A percentile compares a stretch with the other conserved stretches of the same genome.
Conservation (phyloP, 2,888 invertebrate genomes). For the Pseudococcus viburni region DNA sequence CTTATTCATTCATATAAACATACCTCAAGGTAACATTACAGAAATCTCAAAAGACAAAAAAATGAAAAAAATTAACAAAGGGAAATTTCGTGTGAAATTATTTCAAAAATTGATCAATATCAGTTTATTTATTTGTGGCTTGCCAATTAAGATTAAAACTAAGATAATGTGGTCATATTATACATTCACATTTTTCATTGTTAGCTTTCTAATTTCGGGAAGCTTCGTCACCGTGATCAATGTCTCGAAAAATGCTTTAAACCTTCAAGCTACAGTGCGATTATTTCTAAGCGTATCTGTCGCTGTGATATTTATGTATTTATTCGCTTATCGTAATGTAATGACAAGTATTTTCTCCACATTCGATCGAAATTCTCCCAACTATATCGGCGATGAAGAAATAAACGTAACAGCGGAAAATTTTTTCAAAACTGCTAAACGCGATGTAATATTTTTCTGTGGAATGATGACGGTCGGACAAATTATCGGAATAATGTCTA, state of each 20-base stretch:
- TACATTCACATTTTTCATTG: not conserved
- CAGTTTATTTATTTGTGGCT: no score
- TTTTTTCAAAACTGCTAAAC: not conserved
- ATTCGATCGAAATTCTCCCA: not conserved
- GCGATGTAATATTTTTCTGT: not conserved
- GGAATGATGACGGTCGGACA: not conserved
- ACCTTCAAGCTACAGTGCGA: not conserved
- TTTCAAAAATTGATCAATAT: no score
- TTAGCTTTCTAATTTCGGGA: not conserved
- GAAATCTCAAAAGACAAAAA: no score
- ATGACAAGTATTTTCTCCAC: not conserved
- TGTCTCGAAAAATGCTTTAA: not conserved
- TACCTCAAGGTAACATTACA: no score
- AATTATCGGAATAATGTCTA: not conserved
- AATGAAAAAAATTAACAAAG: no score
- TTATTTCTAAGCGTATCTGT: not conserved
- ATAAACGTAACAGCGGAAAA: not conserved
- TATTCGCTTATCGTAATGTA: not conserved
- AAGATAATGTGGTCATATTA: no score
- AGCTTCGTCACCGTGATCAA: not conserved
- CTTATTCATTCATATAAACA: no score
- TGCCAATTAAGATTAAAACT: no score
- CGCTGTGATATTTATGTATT: not conserved
- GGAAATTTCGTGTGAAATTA: no score
- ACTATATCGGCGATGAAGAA: not conserved